Evolutionary conservation across 2,113 vertebrate species (phyloP).

Genomic region (Amphiprion percula): DNA sequence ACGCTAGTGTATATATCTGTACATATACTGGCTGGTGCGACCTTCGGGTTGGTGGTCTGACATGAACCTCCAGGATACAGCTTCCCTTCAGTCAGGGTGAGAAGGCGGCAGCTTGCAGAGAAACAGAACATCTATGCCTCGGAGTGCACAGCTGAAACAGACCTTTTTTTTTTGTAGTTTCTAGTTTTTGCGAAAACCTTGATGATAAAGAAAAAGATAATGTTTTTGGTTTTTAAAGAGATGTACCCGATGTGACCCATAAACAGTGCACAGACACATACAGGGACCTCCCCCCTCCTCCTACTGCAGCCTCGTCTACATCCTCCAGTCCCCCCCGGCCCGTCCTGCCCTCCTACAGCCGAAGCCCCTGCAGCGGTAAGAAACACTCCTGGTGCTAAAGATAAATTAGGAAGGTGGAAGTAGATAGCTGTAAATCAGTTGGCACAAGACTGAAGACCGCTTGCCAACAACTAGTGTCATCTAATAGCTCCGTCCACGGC

Average conservation of each 20-base stretch:
- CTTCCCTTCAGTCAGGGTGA: slow-evolving; percentile 41
- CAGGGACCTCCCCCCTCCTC: slow-evolving; percentile 55
- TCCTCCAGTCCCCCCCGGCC: slow-evolving; percentile 49
- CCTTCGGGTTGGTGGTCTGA: slow-evolving; percentile 47
- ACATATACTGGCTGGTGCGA: slow-evolving; percentile 31
- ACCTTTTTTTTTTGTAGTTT: slow-evolving; percentile 47
- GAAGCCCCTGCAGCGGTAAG: slow-evolving; percentile 34
- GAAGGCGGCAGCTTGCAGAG: slow-evolving; percentile 67
- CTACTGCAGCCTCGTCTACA: slow-evolving; percentile 34
- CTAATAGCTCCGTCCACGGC: slow-evolving; percentile 44
- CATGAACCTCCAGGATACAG: slow-evolving; percentile 60
- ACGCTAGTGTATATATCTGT: neutral
- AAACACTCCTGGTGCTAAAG: slow-evolving; percentile 15
- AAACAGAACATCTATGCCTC: slow-evolving; percentile 67
- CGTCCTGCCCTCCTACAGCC: slow-evolving; percentile 54
- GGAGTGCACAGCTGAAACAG: slow-evolving; percentile 69
- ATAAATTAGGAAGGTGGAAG: slow-evolving; percentile 58
- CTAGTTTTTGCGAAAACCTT: slow-evolving; percentile 64
- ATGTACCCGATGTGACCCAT: slow-evolving; percentile 81
- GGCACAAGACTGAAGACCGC: slow-evolving; percentile 62
- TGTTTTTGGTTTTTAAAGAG: slow-evolving; percentile 81
- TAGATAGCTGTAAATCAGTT: slow-evolving; percentile 60
- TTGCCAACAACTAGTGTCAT: slow-evolving; percentile 63
- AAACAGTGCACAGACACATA: slow-evolving; percentile 82
- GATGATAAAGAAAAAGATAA: slow-evolving; percentile 66